A percentile compares a stretch with the other conserved stretches of the same genome.
Conservation (phyloP, 2,113 vertebrate species). For the Dromas ardeola region DNA sequence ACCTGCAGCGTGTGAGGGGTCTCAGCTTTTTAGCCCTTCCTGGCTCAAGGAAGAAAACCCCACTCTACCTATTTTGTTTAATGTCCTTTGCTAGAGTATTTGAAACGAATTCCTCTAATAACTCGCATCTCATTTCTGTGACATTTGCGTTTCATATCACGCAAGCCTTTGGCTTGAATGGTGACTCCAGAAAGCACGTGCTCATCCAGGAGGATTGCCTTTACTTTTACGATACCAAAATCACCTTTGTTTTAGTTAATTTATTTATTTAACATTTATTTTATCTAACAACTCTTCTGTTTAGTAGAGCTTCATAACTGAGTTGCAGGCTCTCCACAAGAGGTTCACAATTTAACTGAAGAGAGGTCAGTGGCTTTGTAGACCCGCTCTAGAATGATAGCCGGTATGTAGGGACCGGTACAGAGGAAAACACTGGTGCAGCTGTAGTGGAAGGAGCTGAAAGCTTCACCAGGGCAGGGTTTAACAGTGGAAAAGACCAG, state of each 20-base stretch:
- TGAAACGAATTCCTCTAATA: background rate
- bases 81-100: background rate
- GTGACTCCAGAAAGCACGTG: background rate
- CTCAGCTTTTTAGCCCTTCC: background rate
- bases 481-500: background rate
- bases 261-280: background rate
- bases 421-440: background rate
- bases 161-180: background rate
- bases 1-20: background rate
- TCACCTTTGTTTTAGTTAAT: background rate
- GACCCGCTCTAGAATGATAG: background rate
- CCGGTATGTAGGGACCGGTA: rapidly evolving
- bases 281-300: background rate
- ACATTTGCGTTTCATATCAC: background rate
- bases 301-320: background rate
- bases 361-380: background rate
- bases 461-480: background rate
- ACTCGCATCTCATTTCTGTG: background rate
- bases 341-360: background rate
- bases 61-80: background rate
- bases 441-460: background rate
- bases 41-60: background rate
- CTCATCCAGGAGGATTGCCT: background rate
- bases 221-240: background rate
- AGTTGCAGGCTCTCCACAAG: background rate